These are phyloP conservation scores for Burhinus bistriatus DNA, from an alignment of 2,113 vertebrate species.

Conservation along the genomic window DNA sequence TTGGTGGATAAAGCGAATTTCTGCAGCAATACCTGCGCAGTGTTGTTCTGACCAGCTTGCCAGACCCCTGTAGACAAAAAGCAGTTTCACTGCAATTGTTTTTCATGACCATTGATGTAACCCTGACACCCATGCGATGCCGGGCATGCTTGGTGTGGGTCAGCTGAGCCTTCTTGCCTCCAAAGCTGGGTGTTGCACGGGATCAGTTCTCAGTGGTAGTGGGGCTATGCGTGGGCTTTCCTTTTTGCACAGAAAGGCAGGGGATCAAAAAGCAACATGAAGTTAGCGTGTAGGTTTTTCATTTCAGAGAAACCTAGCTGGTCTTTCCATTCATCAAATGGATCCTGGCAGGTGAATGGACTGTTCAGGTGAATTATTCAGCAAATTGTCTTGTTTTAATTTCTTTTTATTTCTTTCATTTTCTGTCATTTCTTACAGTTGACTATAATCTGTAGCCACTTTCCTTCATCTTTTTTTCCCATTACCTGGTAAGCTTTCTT, in stretches of 20 bases:
- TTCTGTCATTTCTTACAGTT: neutral
- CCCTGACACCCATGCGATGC: neutral
- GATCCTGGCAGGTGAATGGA: neutral
- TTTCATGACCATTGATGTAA: neutral
- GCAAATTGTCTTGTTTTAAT: neutral
- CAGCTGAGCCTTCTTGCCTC: neutral
- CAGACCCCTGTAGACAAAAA: neutral
- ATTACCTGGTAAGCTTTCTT: neutral
- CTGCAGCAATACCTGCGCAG: neutral
- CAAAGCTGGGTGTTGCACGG: neutral
- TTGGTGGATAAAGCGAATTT: neutral
- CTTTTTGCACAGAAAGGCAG: neutral
- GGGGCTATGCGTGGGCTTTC: neutral
- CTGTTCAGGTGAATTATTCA: neutral
- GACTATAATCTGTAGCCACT: neutral
- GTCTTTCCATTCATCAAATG: neutral
- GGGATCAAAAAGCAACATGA: neutral
- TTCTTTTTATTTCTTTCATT: neutral
- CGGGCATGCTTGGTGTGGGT: fast-evolving
- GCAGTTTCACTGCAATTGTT: neutral
- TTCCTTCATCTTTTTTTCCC: neutral
- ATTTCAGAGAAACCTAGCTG: neutral
- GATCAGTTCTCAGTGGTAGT: neutral
- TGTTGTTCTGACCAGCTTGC: neutral
- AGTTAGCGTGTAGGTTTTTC: fast-evolving